Evolutionary conservation across 2,888 invertebrate genomes (phyloP).

Genomic region (Amphipyra tragopoginis): DNA sequence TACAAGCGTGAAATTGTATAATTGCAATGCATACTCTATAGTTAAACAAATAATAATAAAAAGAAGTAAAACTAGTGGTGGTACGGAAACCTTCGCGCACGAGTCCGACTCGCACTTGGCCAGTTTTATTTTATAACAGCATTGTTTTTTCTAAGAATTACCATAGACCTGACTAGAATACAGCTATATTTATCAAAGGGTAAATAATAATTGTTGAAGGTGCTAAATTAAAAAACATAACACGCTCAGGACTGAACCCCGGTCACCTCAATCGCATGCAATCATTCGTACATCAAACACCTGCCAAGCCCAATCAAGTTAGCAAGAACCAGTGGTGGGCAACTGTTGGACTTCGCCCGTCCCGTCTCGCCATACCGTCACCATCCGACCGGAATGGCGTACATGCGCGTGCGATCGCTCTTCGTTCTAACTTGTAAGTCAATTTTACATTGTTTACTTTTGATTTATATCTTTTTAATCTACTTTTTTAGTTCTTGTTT

Average conservation of each 20-base stretch:
- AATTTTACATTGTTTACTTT: conserved; percentile 35
- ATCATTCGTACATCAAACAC: conserved; percentile 27
- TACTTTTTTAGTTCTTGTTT: conserved; percentile 5
- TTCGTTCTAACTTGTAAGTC: conserved; percentile 84
- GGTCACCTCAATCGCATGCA: conserved; percentile 6
- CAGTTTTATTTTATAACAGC: too few relatives aligned
- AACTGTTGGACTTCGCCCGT: conserved; percentile 12
- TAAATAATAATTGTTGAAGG: too few relatives aligned
- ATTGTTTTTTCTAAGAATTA: too few relatives aligned
- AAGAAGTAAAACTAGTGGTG: too few relatives aligned
- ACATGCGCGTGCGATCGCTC: conserved; percentile 70
- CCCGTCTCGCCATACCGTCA: conserved; percentile 60
- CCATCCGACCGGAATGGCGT: conserved; percentile 75
- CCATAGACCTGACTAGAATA: too few relatives aligned
- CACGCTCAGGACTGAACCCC: not conserved
- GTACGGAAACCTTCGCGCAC: too few relatives aligned
- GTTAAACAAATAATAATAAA: too few relatives aligned
- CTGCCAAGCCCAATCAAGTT: conserved; percentile 44
- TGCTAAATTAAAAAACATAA: too few relatives aligned
- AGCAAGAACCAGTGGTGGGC: conserved; percentile 35
- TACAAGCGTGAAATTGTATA: too few relatives aligned
- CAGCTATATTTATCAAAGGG: too few relatives aligned
- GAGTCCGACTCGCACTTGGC: too few relatives aligned
- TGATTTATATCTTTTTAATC: conserved; percentile 21
- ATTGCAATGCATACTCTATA: too few relatives aligned